Percentiles rank a stretch among this genome's conserved stretches.
These are phyloP conservation scores for Babylonia areolata DNA, from an alignment of 1,140 invertebrate species.

Conservation along the genomic window DNA sequence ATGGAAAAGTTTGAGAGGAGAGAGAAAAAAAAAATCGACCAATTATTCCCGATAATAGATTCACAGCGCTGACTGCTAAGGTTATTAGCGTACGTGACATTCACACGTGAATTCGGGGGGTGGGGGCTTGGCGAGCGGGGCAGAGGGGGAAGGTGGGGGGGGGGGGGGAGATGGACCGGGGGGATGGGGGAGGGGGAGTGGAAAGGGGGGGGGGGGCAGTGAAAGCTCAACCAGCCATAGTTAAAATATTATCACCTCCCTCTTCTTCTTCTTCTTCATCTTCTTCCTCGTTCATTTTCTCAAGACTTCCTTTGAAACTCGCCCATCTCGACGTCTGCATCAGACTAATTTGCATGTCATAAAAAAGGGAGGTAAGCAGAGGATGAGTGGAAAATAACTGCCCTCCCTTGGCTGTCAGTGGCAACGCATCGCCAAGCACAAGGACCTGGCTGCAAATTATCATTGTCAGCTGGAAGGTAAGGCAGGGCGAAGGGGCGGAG, in stretches of 20 bases:
- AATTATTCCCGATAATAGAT: constrained; percentile 1
- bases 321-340: not conserved
- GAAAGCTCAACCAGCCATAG: not conserved
- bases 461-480: constrained; percentile 1
- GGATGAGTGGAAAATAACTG: constrained; percentile 23
- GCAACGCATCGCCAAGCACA: constrained; percentile 6
- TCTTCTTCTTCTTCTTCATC: no score
- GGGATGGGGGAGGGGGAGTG: no score
- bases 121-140: no score
- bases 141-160: no score
- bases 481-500: no score
- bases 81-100: not conserved
- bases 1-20: not conserved
- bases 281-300: not conserved
- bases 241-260: constrained; percentile 24
- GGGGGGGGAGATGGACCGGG: no score
- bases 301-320: not conserved
- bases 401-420: not conserved
- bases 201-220: no score
- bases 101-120: not conserved
- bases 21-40: not conserved
- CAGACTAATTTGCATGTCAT: constrained; percentile 12
- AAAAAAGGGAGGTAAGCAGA: constrained; percentile 20
- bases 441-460: not conserved
- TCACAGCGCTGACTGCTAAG: not conserved